Percentiles rank a stretch among this genome's conserved stretches.
Conservation (phyloP, 1,140 invertebrate species). For the Colletes latitarsis region DNA sequence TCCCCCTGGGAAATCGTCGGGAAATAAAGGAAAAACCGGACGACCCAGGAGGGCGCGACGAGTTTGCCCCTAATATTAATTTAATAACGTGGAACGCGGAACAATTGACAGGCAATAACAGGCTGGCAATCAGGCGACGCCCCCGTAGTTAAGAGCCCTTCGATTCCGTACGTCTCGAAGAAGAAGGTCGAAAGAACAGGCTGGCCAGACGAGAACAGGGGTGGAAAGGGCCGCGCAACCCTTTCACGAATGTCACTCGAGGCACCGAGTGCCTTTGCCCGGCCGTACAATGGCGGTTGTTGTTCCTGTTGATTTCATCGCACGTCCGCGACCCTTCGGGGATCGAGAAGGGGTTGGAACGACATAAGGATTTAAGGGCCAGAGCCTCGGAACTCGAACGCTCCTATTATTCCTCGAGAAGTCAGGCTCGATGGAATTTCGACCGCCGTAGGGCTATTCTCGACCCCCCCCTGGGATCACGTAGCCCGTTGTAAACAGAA, state of each 20-base stretch:
- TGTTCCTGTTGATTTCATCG: constrained; percentile 82
- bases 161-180: constrained; percentile 42
- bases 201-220: not conserved
- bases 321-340: constrained; percentile 76
- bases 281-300: constrained; percentile 75
- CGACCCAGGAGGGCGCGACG: constrained; percentile 55
- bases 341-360: constrained; percentile 74
- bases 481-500: constrained; percentile 55
- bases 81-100: constrained; percentile 77
- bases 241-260: constrained; percentile 79
- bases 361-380: constrained; percentile 72
- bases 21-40: constrained; percentile 73
- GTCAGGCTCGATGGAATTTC: constrained; percentile 47
- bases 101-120: constrained; percentile 81
- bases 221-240: constrained; percentile 70
- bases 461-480: constrained; percentile 13
- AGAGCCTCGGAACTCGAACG: constrained; percentile 31
- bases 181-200: constrained; percentile 51
- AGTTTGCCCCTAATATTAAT: constrained; percentile 77
- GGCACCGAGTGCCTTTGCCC: constrained; percentile 68
- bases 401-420: constrained; percentile 61
- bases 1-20: constrained; percentile 71
- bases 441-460: constrained; percentile 26
- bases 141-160: constrained; percentile 69
- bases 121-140: constrained; percentile 74